Conservation (phyloP, 2,113 vertebrate genomes). For the Nanger granti region DNA sequence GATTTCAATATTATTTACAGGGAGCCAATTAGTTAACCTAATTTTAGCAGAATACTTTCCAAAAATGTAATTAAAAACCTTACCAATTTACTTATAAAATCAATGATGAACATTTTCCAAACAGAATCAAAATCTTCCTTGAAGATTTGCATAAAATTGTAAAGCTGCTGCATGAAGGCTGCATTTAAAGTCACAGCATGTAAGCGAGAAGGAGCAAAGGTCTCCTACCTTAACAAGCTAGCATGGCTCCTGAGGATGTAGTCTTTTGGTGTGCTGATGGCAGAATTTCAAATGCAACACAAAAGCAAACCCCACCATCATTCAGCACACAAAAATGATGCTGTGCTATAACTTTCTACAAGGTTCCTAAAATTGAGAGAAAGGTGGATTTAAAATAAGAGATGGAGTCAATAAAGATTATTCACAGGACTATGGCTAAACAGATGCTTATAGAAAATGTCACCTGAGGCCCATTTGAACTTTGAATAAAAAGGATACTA, state of each 20-base stretch:
- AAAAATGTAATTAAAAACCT: constrained; percentile 10
- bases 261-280: background rate
- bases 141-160: background rate
- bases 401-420: background rate
- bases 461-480: background rate
- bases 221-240: background rate
- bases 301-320: background rate
- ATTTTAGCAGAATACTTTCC: background rate
- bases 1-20: background rate
- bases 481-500: background rate
- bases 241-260: background rate
- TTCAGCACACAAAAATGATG: background rate
- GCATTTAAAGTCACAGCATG: background rate
- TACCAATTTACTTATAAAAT: constrained; percentile 29
- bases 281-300: background rate
- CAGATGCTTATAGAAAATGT: background rate
- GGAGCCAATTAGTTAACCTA: background rate
- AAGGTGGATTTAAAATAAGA: background rate
- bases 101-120: background rate
- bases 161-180: background rate
- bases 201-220: background rate
- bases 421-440: background rate
- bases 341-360: background rate
- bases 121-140: constrained; percentile 9
- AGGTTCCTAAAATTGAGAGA: background rate